Percentiles rank a stretch among this genome's conserved stretches.
Evolutionary conservation across 2,888 invertebrate species (phyloP).

Genomic region (Morpho helenor): DNA sequence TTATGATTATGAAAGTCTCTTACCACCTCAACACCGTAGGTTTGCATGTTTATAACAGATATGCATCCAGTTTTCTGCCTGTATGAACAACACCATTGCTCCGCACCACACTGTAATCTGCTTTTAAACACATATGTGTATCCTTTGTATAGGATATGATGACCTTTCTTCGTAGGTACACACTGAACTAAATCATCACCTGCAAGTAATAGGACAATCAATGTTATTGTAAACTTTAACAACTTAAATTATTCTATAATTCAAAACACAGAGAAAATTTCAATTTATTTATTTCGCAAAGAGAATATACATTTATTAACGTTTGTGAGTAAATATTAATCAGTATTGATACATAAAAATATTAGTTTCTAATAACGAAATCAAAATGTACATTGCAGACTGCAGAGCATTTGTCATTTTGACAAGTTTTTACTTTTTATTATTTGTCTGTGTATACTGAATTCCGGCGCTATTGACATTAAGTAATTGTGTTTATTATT

Average conservation of each 20-base stretch:
- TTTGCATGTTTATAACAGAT: constrained; percentile 69
- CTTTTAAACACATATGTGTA: constrained; percentile 70
- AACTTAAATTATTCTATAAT: constrained; percentile 4
- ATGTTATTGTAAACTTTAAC: constrained; percentile 9
- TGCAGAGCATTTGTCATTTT: too few relatives aligned
- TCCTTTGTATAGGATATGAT: constrained; percentile 67
- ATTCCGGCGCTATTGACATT: too few relatives aligned
- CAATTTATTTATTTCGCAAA: constrained; percentile 15
- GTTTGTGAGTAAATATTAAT: too few relatives aligned
- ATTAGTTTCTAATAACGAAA: too few relatives aligned
- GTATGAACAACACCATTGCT: constrained; percentile 70
- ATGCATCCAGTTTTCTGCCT: constrained; percentile 72
- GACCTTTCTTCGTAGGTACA: constrained; percentile 68
- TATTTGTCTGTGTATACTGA: too few relatives aligned
- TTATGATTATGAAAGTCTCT: constrained; percentile 71
- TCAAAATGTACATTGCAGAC: too few relatives aligned
- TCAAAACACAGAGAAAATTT: constrained; percentile 17
- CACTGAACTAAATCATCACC: constrained; percentile 68
- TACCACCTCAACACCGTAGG: constrained; percentile 63
- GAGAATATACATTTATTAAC: neutral
- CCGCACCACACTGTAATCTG: constrained; percentile 66
- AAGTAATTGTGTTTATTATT: too few relatives aligned
- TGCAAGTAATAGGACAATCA: constrained; percentile 39
- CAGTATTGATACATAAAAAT: too few relatives aligned
- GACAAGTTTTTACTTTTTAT: too few relatives aligned